Evolutionary conservation across 2,113 vertebrate species (phyloP).

Genomic region (Prunella fulvescens): DNA sequence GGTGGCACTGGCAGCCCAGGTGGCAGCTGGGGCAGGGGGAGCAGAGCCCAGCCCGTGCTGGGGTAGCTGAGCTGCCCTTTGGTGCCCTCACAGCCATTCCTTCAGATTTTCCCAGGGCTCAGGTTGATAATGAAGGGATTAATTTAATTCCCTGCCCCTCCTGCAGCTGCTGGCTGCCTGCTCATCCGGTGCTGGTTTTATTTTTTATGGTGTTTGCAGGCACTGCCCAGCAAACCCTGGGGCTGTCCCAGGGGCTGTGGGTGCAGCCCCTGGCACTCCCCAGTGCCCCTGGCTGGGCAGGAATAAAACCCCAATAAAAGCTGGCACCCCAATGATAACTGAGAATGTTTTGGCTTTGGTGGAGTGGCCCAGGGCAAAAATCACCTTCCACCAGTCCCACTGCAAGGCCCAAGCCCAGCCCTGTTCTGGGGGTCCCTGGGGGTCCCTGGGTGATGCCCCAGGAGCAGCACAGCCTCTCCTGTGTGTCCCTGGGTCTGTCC

Average conservation of each 20-base stretch:
- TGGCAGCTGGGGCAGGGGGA: not conserved
- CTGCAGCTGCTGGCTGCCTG: slow-evolving; percentile 35
- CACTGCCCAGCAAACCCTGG: not conserved
- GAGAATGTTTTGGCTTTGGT: not conserved
- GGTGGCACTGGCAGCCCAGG: not conserved
- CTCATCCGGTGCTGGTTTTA: slow-evolving; percentile 62
- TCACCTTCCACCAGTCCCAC: no score
- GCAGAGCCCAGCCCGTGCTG: slow-evolving; percentile 25
- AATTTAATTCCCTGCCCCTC: slow-evolving; percentile 31
- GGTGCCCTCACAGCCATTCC: slow-evolving; percentile 38
- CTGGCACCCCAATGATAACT: not conserved
- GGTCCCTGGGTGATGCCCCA: fast-evolving
- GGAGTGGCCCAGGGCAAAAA: not conserved
- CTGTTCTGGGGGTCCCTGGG: not conserved
- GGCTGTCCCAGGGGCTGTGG: not conserved
- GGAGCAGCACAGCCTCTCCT: fast-evolving
- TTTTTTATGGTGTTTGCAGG: not conserved
- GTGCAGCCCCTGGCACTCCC: not conserved
- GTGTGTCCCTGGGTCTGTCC: fast-evolving
- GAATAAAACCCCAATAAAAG: fast-evolving
- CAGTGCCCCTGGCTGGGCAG: fast-evolving
- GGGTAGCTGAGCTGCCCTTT: slow-evolving; percentile 29
- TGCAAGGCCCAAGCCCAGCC: fast-evolving
- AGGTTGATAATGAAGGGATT: slow-evolving; percentile 67
- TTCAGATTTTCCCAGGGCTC: slow-evolving; percentile 52